phyloP scores from a whole-genome alignment of 2,888 invertebrate genomes.

The Watsonalla cultraria region DNA sequence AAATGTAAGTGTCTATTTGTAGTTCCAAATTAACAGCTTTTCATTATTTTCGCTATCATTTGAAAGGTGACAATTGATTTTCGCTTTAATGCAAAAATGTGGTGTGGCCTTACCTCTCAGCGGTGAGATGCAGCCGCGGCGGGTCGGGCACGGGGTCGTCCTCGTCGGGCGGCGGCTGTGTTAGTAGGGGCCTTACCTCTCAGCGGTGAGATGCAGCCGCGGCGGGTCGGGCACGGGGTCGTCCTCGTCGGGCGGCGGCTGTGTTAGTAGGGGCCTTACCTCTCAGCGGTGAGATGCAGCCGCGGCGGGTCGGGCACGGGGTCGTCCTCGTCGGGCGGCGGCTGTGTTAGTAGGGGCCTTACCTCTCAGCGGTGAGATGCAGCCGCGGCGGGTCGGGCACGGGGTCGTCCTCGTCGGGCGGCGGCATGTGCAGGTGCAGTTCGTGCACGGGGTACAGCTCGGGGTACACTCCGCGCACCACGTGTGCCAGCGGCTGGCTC shows the following conservation, averaged over 20 bases:
- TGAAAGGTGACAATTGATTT: too few species aligned
- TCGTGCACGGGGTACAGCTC: constrained; percentile 92
- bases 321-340: constrained; percentile 22
- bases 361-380: neutral
- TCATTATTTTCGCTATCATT: too few species aligned
- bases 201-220: constrained; percentile 88
- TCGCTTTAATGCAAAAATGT: too few species aligned
- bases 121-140: too few species aligned
- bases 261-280: constrained; percentile 43
- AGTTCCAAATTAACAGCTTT: too few species aligned
- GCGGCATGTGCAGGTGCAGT: constrained; percentile 55
- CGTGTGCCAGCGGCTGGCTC: constrained; percentile 86
- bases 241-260: constrained; percentile 4
- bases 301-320: constrained; percentile 83
- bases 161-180: neutral
- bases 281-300: constrained; percentile 90
- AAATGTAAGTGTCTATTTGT: too few species aligned
- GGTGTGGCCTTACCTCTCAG: too few species aligned
- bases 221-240: constrained; percentile 81
- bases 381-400: constrained; percentile 21
- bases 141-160: neutral
- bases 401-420: neutral
- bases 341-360: constrained; percentile 4
- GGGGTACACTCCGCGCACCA: constrained; percentile 94
- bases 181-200: constrained; percentile 60